A percentile compares a stretch with the other conserved stretches of the same genome.
Evolutionary conservation across 1,140 invertebrate species (phyloP).

Genomic region (Thrips palmi): DNA sequence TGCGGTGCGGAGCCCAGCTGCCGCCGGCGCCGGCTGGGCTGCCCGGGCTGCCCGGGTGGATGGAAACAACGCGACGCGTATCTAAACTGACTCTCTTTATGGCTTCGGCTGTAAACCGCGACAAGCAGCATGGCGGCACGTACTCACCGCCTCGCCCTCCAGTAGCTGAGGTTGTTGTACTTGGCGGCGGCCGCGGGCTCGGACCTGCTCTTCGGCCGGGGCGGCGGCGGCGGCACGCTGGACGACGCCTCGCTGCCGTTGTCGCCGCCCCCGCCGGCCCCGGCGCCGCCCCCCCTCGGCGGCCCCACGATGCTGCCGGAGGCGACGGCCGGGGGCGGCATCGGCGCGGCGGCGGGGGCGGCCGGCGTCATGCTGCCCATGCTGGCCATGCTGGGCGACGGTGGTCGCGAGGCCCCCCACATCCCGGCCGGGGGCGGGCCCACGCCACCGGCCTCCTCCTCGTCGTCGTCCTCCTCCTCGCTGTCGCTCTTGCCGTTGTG

Average conservation of each 20-base stretch:
- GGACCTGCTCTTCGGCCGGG: slow-evolving; percentile 12
- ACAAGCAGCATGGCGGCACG: no score
- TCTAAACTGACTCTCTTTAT: no score
- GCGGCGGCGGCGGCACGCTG: slow-evolving; percentile 14
- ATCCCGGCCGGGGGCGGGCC: background rate
- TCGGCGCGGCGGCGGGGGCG: background rate
- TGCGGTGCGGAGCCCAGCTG: no score
- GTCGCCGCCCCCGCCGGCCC: slow-evolving; percentile 15
- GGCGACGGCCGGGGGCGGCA: no score
- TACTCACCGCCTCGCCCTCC: slow-evolving; percentile 44
- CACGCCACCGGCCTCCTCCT: background rate
- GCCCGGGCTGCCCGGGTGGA: no score
- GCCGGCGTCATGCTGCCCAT: background rate
- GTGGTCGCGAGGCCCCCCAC: background rate
- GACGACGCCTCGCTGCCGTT: slow-evolving; percentile 17
- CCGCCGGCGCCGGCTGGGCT: no score
- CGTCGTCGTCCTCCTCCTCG: slow-evolving; percentile 4
- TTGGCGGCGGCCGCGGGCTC: slow-evolving; percentile 12
- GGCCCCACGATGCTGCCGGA: no score
- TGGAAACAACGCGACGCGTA: no score
- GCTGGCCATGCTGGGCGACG: background rate
- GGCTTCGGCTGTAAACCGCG: no score
- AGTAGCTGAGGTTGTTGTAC: slow-evolving; percentile 66
- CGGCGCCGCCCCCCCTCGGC: slow-evolving; percentile 15
- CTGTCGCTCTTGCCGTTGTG: slow-evolving; percentile 1